Base-by-base conservation (phyloP, 2,113 vertebrate species). In the Eulemur macaco region DNA sequence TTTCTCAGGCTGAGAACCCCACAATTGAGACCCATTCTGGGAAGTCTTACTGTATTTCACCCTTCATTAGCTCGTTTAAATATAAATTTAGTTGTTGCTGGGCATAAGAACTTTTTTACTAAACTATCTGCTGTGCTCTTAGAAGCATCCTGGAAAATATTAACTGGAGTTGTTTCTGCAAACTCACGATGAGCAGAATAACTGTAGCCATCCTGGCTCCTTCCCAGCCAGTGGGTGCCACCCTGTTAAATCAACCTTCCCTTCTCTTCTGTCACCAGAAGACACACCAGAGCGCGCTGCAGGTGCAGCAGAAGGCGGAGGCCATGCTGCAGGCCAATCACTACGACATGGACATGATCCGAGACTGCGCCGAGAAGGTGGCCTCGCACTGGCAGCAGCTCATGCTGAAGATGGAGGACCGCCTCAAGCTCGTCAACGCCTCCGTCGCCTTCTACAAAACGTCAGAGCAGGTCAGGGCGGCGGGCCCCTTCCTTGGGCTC, bases 361-460 rank as follows among this genome's bases (percentile, higher is more conserved):
- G 99, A 7, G 99, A 99, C 98, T 99, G 99, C 4, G 99, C 99
- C 0, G 99, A 99, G 98, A 99, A 99, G 68, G 99, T 99, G 77
- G 99, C 99, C 58, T 99, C 99, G 0, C 99, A 99, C 86, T 99
- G 99, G 99, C 99, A 99, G 81, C 99, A 99, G 97, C 99, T 99
- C 93, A 99, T 99, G 99, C 99, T 99, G 81, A 99, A 99, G 98
- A 99, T 99, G 99, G 99, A 99, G 97, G 99, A 99, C 96, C 99
- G 99, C 50, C 99, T 99, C 86, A 99, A 99, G 98, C 99, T 99
- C n/a, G 99, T 99, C 97, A 99, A 99, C 1, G 99, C 99, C 8
- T 99, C 99, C 0, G 99, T 99, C 80, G 99, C 99, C 98, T 99
- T 99, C 97, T 99, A 99, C 98, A 99, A 99, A 98, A 99, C 99